phyloP scores from a whole-genome alignment of 2,113 vertebrate genomes.

The Silurus glanis region DNA sequence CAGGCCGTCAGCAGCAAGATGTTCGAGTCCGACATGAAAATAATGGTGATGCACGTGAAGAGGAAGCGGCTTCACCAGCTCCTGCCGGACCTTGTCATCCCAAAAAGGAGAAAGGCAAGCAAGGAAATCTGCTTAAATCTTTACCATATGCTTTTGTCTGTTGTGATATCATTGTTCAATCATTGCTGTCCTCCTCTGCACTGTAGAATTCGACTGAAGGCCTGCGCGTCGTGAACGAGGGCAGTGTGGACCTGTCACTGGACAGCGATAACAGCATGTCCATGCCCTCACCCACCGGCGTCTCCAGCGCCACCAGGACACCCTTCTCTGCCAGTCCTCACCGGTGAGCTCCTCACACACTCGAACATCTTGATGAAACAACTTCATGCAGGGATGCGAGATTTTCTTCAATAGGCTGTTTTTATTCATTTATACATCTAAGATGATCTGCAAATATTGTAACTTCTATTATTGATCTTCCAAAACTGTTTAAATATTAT shows the following conservation, averaged over 20 bases:
- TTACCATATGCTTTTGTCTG: not conserved
- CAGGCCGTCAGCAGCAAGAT: slow-evolving; percentile 89
- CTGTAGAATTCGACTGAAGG: slow-evolving; percentile 83
- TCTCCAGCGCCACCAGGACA: slow-evolving; percentile 72
- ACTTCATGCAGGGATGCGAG: not conserved
- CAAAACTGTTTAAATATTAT: not conserved
- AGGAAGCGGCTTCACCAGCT: slow-evolving; percentile 83
- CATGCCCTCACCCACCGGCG: slow-evolving; percentile 81
- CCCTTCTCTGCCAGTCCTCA: slow-evolving; percentile 81
- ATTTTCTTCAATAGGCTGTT: not conserved
- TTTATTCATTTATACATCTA: not conserved
- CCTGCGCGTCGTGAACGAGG: slow-evolving; percentile 79
- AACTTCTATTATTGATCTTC: not conserved
- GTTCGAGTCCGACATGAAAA: slow-evolving; percentile 88
- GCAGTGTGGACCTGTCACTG: slow-evolving; percentile 84
- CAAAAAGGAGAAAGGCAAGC: slow-evolving; percentile 83
- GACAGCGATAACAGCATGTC: slow-evolving; percentile 93
- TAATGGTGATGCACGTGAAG: slow-evolving; percentile 85
- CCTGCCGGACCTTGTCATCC: slow-evolving; percentile 80
- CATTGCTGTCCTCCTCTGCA: not conserved
- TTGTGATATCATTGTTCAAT: not conserved
- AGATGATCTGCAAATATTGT: too few species aligned
- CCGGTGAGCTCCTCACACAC: slow-evolving; percentile 66
- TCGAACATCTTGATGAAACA: not conserved
- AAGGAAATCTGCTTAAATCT: not conserved